Evolutionary conservation across 2,888 invertebrate genomes (phyloP).

Genomic region (Gymnoscelis rufifasciata): DNA sequence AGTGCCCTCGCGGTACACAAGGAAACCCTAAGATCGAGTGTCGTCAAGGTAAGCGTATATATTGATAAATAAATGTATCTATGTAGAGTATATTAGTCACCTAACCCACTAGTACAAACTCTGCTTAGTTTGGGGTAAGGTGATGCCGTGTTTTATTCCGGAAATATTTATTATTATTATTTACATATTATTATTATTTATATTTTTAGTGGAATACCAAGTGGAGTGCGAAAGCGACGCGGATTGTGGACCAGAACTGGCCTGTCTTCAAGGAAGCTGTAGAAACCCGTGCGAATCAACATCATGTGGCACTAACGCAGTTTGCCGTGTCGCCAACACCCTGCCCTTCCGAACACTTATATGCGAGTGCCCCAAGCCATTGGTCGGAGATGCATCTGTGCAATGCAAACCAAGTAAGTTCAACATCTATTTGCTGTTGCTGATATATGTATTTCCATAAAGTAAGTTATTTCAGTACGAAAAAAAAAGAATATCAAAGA

Average conservation of each 20-base stretch:
- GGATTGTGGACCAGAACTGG: conserved; percentile 90
- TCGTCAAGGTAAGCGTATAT: conserved; percentile 67
- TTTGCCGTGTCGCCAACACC: conserved; percentile 91
- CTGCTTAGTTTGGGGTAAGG: too few relatives aligned
- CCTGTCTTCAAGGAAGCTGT: conserved; percentile 89
- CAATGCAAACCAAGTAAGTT: conserved; percentile 88
- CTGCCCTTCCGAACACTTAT: conserved; percentile 92
- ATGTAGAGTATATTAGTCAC: too few relatives aligned
- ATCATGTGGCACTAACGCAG: conserved; percentile 89
- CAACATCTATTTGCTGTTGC: neutral
- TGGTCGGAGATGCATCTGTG: conserved; percentile 90
- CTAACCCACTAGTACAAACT: too few relatives aligned
- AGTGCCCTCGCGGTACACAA: conserved; percentile 88
- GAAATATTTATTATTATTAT: too few relatives aligned
- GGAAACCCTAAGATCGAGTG: conserved; percentile 88
- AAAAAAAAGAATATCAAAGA: too few relatives aligned
- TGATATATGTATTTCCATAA: neutral
- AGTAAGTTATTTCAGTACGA: neutral
- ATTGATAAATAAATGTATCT: too few relatives aligned
- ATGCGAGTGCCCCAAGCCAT: conserved; percentile 90
- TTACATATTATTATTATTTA: too few relatives aligned
- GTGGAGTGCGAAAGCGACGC: conserved; percentile 87
- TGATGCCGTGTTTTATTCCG: too few relatives aligned
- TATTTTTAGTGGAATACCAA: conserved; percentile 62
- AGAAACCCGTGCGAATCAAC: conserved; percentile 88